Conservation (phyloP, 2,888 invertebrate genomes). For the Ctena decussata region DNA sequence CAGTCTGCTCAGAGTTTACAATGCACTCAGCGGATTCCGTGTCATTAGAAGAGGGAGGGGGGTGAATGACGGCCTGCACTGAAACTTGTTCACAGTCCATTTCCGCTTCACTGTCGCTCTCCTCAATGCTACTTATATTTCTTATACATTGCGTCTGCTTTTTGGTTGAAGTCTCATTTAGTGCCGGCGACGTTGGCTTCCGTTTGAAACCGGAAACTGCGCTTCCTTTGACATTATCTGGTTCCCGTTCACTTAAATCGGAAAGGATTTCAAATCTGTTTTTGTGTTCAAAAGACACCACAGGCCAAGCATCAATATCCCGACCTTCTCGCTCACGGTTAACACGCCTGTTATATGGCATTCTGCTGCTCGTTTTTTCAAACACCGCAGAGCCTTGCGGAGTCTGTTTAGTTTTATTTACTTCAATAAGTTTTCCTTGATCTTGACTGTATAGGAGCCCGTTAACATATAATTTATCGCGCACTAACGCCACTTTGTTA, state of each 20-base stretch:
- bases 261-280: not conserved
- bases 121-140: not conserved
- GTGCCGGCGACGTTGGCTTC: not conserved
- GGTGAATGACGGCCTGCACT: not conserved
- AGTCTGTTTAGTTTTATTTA: too few relatives aligned
- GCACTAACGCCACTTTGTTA: not conserved
- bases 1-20: too few relatives aligned
- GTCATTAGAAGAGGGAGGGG: too few relatives aligned
- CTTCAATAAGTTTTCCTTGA: not conserved
- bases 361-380: not conserved
- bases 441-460: not conserved
- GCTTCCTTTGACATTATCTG: not conserved
- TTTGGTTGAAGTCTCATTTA: not conserved
- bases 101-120: not conserved
- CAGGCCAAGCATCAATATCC: not conserved
- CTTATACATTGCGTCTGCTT: too few relatives aligned
- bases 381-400: not conserved
- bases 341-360: not conserved
- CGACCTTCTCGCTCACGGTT: too few relatives aligned
- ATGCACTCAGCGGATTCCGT: too few relatives aligned
- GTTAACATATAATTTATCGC: not conserved
- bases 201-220: not conserved
- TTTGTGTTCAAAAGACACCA: not conserved
- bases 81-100: not conserved
- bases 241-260: too few relatives aligned